phyloP scores from a whole-genome alignment of 1,140 invertebrate genomes.

The Platorchestia sp. region DNA sequence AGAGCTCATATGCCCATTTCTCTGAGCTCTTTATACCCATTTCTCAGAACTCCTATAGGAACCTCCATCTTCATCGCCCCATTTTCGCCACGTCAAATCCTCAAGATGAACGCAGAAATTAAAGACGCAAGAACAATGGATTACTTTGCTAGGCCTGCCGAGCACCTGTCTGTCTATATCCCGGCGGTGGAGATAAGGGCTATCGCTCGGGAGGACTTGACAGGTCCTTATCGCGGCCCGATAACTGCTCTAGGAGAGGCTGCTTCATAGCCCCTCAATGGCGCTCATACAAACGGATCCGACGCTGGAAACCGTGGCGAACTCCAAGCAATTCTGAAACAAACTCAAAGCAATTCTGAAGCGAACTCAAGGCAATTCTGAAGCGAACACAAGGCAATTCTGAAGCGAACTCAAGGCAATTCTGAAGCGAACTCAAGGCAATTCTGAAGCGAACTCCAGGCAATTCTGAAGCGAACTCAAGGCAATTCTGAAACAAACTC shows the following conservation, averaged over 20 bases:
- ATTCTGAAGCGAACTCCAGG: no score
- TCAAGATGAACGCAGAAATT: not conserved
- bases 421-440: no score
- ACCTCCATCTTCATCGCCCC: not conserved
- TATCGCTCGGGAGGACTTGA: conserved; percentile 28
- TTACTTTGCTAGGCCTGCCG: not conserved
- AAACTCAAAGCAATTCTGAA: not conserved
- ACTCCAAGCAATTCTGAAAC: not conserved
- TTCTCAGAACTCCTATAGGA: no score
- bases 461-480: no score
- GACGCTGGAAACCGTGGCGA: not conserved
- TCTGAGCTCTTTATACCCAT: no score
- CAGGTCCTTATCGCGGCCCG: not conserved
- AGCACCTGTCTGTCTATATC: conserved; percentile 26
- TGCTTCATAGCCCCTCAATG: not conserved
- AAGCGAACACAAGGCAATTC: not conserved
- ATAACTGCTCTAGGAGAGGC: not conserved
- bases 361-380: no score
- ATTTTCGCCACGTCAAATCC: not conserved
- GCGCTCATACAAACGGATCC: not conserved
- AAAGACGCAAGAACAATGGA: not conserved
- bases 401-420: not conserved
- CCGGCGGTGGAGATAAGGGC: not conserved
- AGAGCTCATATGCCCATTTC: no score
- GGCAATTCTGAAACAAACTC: no score